Conservation (phyloP, 2,888 invertebrate species). For the Zele albiditarsus region DNA sequence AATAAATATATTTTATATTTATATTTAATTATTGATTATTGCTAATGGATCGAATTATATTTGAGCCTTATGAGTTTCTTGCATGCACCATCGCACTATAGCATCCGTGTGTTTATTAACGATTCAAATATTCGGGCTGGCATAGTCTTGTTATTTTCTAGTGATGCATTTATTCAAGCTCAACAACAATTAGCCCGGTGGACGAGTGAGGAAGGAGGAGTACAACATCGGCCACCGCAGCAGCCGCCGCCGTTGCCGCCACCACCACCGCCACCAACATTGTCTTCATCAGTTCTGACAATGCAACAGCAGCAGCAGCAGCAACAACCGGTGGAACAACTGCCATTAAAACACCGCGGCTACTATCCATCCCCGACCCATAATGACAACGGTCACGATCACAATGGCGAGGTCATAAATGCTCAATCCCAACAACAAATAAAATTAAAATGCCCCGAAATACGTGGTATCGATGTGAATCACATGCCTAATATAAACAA, state of each 20-base stretch:
- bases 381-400: constrained; percentile 60
- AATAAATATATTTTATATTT: not conserved
- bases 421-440: constrained; percentile 65
- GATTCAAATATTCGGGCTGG: constrained; percentile 58
- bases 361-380: constrained; percentile 66
- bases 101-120: constrained; percentile 29
- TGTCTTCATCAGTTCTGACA: constrained; percentile 67
- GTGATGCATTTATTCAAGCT: constrained; percentile 98
- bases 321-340: constrained; percentile 58
- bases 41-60: constrained; percentile 10
- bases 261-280: constrained; percentile 62
- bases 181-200: constrained; percentile 96
- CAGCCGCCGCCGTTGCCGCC: constrained; percentile 73
- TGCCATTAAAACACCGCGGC: constrained; percentile 65
- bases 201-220: constrained; percentile 86
- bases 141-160: constrained; percentile 87
- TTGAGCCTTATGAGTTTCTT: constrained; percentile 6
- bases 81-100: constrained; percentile 39
- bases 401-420: constrained; percentile 63
- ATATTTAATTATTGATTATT: not conserved
- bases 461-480: constrained; percentile 69
- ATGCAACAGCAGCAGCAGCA: constrained; percentile 76
- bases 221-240: constrained; percentile 69
- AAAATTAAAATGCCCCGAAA: constrained; percentile 58
- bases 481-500: constrained; percentile 70